Evolutionary conservation across 2,888 invertebrate species (phyloP).

Genomic region (Yponomeuta sedellus): DNA sequence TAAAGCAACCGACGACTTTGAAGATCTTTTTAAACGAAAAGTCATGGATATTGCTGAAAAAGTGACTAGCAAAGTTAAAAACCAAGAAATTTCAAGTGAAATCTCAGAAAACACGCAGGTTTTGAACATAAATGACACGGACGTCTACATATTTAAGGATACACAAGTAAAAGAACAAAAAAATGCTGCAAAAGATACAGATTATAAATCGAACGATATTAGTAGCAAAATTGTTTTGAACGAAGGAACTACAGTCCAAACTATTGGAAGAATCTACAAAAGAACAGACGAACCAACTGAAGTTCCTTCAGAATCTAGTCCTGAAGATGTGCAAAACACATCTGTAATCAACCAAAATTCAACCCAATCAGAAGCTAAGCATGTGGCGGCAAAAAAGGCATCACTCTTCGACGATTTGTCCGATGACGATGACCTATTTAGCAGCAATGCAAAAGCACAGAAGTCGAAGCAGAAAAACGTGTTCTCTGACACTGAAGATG

Average conservation of each 20-base stretch:
- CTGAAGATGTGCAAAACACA: constrained; percentile 20
- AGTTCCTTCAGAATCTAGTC: constrained; percentile 21
- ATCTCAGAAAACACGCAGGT: constrained; percentile 9
- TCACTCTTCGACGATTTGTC: constrained; percentile 48
- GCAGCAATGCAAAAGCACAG: constrained; percentile 31
- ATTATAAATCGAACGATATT: not conserved
- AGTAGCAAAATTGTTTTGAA: not conserved
- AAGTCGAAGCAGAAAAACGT: constrained; percentile 30
- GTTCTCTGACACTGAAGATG: constrained; percentile 52
- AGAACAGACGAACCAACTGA: constrained; percentile 19
- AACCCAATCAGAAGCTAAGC: constrained; percentile 12
- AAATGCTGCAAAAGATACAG: not conserved
- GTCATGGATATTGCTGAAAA: not conserved
- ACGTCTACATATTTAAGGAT: constrained; percentile 15
- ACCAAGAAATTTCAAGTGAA: not conserved
- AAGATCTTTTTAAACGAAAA: constrained; percentile 1
- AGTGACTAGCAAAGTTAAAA: not conserved
- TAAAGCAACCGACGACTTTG: constrained; percentile 14
- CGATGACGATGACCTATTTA: constrained; percentile 50
- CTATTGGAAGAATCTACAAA: constrained; percentile 15
- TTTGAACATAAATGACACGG: constrained; percentile 14
- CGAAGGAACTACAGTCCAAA: not conserved
- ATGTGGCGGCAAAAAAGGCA: constrained; percentile 22
- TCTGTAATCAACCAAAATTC: constrained; percentile 24
- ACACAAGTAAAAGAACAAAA: not conserved